Evolutionary conservation across 2,888 invertebrate species (phyloP).

Genomic region (Sinodicranocentrus sp.): DNA sequence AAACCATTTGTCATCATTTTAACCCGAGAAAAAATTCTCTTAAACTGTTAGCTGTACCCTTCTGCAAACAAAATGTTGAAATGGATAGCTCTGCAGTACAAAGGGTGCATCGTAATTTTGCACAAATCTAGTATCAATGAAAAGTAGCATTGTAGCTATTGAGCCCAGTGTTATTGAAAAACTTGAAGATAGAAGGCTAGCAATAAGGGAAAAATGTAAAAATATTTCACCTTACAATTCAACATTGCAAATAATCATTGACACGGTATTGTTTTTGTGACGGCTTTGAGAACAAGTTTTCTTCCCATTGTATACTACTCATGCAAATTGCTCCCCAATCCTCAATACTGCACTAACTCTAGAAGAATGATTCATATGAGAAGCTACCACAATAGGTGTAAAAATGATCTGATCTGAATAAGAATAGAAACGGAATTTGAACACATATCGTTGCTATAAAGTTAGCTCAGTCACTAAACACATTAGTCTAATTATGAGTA

Average conservation of each 20-base stretch:
- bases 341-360: too few relatives aligned
- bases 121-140: too few relatives aligned
- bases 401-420: slow-evolving; percentile 25
- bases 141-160: too few relatives aligned
- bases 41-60: not conserved
- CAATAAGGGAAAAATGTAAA: slow-evolving; percentile 48
- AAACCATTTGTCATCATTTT: slow-evolving; percentile 52
- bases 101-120: not conserved
- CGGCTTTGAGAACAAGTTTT: slow-evolving; percentile 66
- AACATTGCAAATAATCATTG: slow-evolving; percentile 54
- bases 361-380: too few relatives aligned
- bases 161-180: slow-evolving; percentile 45
- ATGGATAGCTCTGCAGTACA: not conserved
- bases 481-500: slow-evolving; percentile 34
- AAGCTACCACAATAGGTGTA: not conserved
- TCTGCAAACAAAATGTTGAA: not conserved
- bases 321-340: slow-evolving; percentile 12
- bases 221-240: slow-evolving; percentile 59
- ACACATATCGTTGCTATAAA: not conserved
- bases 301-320: slow-evolving; percentile 48
- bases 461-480: not conserved
- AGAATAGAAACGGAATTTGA: slow-evolving; percentile 13
- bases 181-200: slow-evolving; percentile 50
- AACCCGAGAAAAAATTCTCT: slow-evolving; percentile 44
- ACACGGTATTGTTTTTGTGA: slow-evolving; percentile 65